A percentile compares a stretch with the other conserved stretches of the same genome.
Conservation (phyloP, 2,113 vertebrate species). For the Phocoena sinus region DNA sequence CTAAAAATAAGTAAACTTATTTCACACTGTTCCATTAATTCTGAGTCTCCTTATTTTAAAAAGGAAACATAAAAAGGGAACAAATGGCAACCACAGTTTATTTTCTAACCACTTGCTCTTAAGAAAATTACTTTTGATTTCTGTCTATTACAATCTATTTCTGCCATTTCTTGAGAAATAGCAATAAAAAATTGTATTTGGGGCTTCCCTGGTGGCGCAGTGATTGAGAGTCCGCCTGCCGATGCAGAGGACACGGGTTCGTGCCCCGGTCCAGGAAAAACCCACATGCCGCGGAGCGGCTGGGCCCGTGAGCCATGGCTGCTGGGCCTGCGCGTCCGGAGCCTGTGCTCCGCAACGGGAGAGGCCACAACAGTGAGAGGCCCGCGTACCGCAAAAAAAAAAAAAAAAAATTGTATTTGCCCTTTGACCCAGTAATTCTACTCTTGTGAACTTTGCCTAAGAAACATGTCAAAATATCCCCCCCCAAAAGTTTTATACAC, state of each 20-base stretch:
- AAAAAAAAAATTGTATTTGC: not conserved
- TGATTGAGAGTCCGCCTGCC: too few species aligned
- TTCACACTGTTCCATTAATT: not conserved
- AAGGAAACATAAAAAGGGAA: not conserved
- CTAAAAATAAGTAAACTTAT: slow-evolving; percentile 20
- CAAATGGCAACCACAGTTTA: not conserved
- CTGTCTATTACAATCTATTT: not conserved
- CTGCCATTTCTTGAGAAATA: not conserved
- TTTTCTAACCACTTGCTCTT: not conserved
- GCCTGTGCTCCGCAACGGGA: too few species aligned
- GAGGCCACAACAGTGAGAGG: too few species aligned
- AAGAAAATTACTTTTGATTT: not conserved
- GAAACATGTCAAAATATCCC: not conserved
- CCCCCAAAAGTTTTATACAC: not conserved
- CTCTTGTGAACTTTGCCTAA: not conserved
- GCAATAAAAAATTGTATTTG: not conserved
- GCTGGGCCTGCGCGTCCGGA: too few species aligned
- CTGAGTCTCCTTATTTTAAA: not conserved
- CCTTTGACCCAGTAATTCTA: not conserved
- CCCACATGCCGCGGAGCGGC: too few species aligned
- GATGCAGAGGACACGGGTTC: too few species aligned
- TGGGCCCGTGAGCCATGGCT: too few species aligned
- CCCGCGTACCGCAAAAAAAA: too few species aligned
- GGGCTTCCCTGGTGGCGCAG: too few species aligned
- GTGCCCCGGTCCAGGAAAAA: too few species aligned